phyloP scores from a whole-genome alignment of 2,113 vertebrate species.

The Cryptomyrus ogoouensis region DNA sequence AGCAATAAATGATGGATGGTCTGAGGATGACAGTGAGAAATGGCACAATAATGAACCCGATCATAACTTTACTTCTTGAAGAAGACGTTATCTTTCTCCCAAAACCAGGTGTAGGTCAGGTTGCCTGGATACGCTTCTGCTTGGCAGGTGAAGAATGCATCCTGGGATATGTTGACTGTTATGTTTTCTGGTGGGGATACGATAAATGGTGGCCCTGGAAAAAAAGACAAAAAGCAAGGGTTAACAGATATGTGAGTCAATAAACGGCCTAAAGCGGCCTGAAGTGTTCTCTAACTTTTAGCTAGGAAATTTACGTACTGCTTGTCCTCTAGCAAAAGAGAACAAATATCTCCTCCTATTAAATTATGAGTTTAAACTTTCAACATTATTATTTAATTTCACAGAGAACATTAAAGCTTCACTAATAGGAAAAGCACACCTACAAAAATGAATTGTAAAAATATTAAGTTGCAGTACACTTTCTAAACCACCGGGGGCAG shows the following conservation, averaged over 20 bases:
- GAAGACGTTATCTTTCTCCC: conserved; percentile 97
- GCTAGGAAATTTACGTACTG: background rate
- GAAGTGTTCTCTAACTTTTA: background rate
- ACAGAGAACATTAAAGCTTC: background rate
- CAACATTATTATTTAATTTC: background rate
- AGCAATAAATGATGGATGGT: background rate
- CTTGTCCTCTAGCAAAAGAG: background rate
- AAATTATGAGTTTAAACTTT: background rate
- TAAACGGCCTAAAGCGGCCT: background rate
- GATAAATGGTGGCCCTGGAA: conserved; percentile 81
- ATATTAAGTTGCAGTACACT: background rate
- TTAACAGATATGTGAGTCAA: background rate
- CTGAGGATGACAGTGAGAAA: conserved; percentile 27
- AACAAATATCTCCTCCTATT: background rate
- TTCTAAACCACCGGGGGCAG: background rate
- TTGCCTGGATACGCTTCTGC: conserved; percentile 97
- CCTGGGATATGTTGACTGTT: conserved; percentile 98
- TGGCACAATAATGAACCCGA: conserved; percentile 47
- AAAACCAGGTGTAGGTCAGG: conserved; percentile 98
- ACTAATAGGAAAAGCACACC: background rate
- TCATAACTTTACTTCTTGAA: conserved; percentile 92
- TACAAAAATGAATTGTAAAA: background rate
- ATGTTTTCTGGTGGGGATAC: conserved; percentile 94
- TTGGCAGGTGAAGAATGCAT: conserved; percentile 97
- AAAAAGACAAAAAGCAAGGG: conserved; percentile 16